phyloP scores from a whole-genome alignment of 2,888 invertebrate species.

The Rhimphoctona megacephalus region DNA sequence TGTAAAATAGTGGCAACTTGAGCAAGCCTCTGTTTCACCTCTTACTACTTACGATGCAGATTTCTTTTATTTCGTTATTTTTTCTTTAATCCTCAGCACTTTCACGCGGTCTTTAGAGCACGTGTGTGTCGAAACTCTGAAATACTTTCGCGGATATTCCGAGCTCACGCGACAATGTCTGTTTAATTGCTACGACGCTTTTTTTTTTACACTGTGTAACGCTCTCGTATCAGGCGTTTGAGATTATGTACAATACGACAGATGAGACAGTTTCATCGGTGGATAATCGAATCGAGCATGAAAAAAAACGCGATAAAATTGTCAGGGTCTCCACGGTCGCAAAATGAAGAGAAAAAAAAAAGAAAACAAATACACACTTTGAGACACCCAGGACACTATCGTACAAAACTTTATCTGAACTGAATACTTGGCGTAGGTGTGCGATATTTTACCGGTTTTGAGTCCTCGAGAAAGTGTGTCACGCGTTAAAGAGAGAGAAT shows the following conservation, averaged over 20 bases:
- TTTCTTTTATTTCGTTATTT: background rate
- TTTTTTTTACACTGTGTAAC: conserved; percentile 33
- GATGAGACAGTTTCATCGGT: conserved; percentile 29
- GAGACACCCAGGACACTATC: conserved; percentile 4
- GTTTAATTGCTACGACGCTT: background rate
- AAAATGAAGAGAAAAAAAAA: conserved; percentile 6
- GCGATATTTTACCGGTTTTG: conserved; percentile 70
- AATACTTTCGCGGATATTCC: conserved; percentile 23
- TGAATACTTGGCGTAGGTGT: conserved; percentile 62
- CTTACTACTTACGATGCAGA: background rate
- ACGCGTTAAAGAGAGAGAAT: conserved; percentile 24
- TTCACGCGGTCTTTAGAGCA: conserved; percentile 21
- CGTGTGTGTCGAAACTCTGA: conserved; percentile 14
- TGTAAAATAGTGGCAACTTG: conserved; percentile 1
- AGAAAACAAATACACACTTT: background rate
- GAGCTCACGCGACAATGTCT: conserved; percentile 1
- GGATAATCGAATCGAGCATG: conserved; percentile 31
- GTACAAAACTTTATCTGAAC: conserved; percentile 49
- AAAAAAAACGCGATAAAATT: conserved; percentile 33
- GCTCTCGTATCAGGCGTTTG: conserved; percentile 10
- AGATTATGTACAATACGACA: conserved; percentile 16
- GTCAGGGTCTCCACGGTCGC: conserved; percentile 41
- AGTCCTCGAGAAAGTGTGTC: conserved; percentile 66
- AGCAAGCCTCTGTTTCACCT: background rate
- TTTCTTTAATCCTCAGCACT: background rate